These are phyloP conservation scores for Campopleginae sp. DNA, from an alignment of 2,888 invertebrate genomes.

Conservation along the genomic window DNA sequence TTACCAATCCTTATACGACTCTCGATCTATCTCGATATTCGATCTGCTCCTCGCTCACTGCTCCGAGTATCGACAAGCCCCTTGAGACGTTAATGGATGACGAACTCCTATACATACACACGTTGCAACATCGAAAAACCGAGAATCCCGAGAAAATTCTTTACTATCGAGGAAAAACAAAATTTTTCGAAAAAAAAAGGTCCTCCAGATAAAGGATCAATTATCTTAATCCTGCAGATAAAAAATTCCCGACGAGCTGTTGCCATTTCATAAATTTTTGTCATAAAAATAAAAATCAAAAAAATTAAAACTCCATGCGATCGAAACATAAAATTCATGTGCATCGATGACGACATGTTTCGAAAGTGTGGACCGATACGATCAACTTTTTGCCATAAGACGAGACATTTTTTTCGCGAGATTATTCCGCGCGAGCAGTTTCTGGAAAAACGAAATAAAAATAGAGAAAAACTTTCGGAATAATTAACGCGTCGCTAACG, in stretches of 20 bases:
- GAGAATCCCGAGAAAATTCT: not conserved
- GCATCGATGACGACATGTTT: too few species aligned
- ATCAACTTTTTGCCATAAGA: too few species aligned
- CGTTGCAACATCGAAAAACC: not conserved
- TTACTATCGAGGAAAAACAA: slow-evolving; percentile 2
- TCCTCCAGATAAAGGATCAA: slow-evolving; percentile 37
- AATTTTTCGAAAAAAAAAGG: slow-evolving; percentile 1
- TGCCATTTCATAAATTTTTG: not conserved
- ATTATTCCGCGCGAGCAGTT: not conserved
- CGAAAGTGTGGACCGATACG: too few species aligned
- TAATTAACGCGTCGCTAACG: slow-evolving; percentile 3
- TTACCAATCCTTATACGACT: slow-evolving; percentile 26
- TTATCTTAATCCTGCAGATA: slow-evolving; percentile 6
- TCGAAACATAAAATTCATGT: too few species aligned
- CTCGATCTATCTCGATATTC: slow-evolving; percentile 16
- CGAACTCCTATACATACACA: not conserved
- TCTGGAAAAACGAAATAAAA: not conserved
- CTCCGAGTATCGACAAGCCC: slow-evolving; percentile 6
- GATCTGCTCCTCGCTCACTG: slow-evolving; percentile 19
- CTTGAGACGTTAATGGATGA: not conserved
- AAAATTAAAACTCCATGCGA: too few species aligned
- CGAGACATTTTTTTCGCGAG: too few species aligned
- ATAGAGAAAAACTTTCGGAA: not conserved
- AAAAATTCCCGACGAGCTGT: not conserved
- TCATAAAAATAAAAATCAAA: too few species aligned